These are phyloP conservation scores for Hypolimnas misippus DNA, from an alignment of 2,888 invertebrate genomes.

Conservation along the genomic window DNA sequence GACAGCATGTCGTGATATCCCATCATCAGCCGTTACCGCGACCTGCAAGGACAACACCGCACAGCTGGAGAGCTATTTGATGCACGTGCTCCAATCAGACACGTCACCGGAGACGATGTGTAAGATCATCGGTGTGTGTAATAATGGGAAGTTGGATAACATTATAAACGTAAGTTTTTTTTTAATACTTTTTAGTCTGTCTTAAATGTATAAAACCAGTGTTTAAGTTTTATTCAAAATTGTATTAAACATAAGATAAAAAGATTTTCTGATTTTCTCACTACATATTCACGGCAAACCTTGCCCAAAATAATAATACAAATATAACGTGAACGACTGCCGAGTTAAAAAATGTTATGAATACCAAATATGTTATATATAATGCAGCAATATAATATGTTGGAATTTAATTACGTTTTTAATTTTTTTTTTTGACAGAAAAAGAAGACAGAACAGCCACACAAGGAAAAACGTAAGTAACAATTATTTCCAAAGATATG, in stretches of 20 bases:
- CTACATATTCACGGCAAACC: too few relatives aligned
- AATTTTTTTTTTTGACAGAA: slow-evolving; percentile 50
- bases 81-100: slow-evolving; percentile 91
- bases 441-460: slow-evolving; percentile 47
- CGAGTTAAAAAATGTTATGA: too few relatives aligned
- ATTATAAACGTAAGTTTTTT: slow-evolving; percentile 80
- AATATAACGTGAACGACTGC: too few relatives aligned
- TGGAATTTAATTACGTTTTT: background rate
- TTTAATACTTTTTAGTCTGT: too few relatives aligned
- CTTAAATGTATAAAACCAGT: too few relatives aligned
- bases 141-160: slow-evolving; percentile 87
- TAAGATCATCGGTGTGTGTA: slow-evolving; percentile 92
- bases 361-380: too few relatives aligned
- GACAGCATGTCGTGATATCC: slow-evolving; percentile 91
- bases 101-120: slow-evolving; percentile 94
- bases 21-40: slow-evolving; percentile 85
- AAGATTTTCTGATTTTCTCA: too few relatives aligned
- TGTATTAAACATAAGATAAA: too few relatives aligned
- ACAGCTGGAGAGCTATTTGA: slow-evolving; percentile 88
- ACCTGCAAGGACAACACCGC: slow-evolving; percentile 87
- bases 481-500: too few relatives aligned
- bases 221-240: too few relatives aligned
- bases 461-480: slow-evolving; percentile 58
- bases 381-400: background rate
- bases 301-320: too few relatives aligned